These are phyloP conservation scores for Takifugu rubripes DNA, from an alignment of 2,797 vertebrate species.

Conservation along the genomic window DNA sequence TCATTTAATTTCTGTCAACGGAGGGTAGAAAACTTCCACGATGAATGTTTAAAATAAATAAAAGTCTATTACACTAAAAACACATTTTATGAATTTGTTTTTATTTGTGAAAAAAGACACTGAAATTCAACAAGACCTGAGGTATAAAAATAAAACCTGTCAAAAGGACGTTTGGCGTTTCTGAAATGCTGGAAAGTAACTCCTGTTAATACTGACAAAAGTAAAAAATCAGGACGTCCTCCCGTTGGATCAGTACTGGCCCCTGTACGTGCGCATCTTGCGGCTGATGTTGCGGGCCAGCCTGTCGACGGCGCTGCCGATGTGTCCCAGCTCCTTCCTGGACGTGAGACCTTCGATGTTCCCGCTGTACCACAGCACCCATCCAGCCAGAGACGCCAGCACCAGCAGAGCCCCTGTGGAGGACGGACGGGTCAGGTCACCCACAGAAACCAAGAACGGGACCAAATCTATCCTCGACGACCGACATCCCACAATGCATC, in stretches of 20 bases:
- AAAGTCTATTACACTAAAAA: not conserved
- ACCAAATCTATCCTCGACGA: no score
- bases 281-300: slow-evolving; percentile 83
- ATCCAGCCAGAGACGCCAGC: slow-evolving; percentile 82
- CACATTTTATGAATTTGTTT: not conserved
- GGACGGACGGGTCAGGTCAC: no score
- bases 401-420: slow-evolving; percentile 78
- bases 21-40: no score
- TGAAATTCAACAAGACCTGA: not conserved
- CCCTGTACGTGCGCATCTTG: slow-evolving; percentile 61
- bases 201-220: slow-evolving; percentile 28
- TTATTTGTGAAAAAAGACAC: not conserved
- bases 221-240: not conserved
- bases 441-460: no score
- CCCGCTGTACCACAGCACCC: slow-evolving; percentile 91
- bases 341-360: slow-evolving; percentile 84
- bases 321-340: slow-evolving; percentile 77
- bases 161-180: no score
- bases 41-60: not conserved
- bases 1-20: no score
- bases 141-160: no score
- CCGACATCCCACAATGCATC: no score
- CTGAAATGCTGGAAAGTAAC: not conserved
- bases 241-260: slow-evolving; percentile 20
- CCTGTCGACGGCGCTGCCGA: slow-evolving; percentile 78